phyloP scores from a whole-genome alignment of 2,888 invertebrate genomes.

The Cryptocheilus praepositus region DNA sequence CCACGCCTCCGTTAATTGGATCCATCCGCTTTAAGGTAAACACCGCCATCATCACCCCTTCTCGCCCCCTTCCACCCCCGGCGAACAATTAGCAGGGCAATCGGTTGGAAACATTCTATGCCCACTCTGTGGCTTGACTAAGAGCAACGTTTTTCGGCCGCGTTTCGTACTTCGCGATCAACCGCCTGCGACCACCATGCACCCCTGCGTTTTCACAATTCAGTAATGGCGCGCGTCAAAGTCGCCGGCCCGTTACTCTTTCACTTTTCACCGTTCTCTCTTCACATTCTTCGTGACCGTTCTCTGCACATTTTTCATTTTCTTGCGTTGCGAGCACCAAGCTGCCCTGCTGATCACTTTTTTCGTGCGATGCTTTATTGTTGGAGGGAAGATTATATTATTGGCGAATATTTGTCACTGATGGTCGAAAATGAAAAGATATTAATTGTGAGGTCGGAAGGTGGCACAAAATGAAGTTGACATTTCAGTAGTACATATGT shows the following conservation, averaged over 20 bases:
- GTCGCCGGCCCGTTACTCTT: conserved; percentile 5
- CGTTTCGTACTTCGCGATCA: not conserved
- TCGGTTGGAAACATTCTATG: conserved; percentile 49
- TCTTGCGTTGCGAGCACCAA: too few relatives aligned
- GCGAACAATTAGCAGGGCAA: conserved; percentile 46
- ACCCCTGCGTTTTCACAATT: not conserved
- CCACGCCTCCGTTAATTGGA: conserved; percentile 30
- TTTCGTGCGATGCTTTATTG: too few relatives aligned
- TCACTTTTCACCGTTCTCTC: conserved; percentile 10
- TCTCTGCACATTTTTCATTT: too few relatives aligned
- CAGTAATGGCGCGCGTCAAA: not conserved
- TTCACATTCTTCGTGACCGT: not conserved
- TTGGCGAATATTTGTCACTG: too few relatives aligned
- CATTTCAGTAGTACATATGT: too few relatives aligned
- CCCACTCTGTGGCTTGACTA: conserved; percentile 29
- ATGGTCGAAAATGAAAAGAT: too few relatives aligned
- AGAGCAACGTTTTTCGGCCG: conserved; percentile 32
- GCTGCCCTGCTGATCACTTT: too few relatives aligned
- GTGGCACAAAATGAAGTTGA: too few relatives aligned
- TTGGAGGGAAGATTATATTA: too few relatives aligned
- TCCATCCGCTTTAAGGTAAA: conserved; percentile 48
- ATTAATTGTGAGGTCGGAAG: too few relatives aligned
- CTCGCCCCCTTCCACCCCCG: conserved; percentile 1
- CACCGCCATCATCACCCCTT: conserved; percentile 28
- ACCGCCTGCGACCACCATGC: not conserved